A percentile compares a stretch with the other conserved stretches of the same genome.
Conservation (phyloP, 2,888 invertebrate species). For the Thymelicus sylvestris region DNA sequence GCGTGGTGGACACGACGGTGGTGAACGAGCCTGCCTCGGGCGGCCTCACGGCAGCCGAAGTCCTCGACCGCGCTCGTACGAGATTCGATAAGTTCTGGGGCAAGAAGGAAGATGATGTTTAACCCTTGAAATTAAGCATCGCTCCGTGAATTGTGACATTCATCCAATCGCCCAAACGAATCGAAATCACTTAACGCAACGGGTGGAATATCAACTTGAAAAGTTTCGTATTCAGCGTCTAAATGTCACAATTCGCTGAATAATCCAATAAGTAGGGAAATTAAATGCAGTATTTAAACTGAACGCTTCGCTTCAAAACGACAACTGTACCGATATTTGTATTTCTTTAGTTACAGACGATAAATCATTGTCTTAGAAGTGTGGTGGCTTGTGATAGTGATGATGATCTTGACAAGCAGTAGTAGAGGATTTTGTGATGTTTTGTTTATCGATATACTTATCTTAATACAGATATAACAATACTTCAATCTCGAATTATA, state of each 20-base stretch:
- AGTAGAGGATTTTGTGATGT: conserved; percentile 32
- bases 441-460: conserved; percentile 18
- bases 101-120: conserved; percentile 86
- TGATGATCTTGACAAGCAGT: conserved; percentile 53
- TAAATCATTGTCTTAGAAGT: conserved; percentile 72
- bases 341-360: conserved; percentile 59
- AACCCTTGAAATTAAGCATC: conserved; percentile 52
- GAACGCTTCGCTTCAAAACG: conserved; percentile 77
- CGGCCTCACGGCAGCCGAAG: conserved; percentile 88
- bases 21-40: conserved; percentile 74
- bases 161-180: background rate
- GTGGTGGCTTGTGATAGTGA: conserved; percentile 81
- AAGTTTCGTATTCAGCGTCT: background rate
- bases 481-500: conserved; percentile 5
- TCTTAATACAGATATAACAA: conserved; percentile 16
- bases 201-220: background rate
- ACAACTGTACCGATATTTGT: conserved; percentile 63
- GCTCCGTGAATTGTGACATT: conserved; percentile 56
- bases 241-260: conserved; percentile 54
- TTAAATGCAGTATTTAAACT: conserved; percentile 63
- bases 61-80: conserved; percentile 91
- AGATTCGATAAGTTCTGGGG: conserved; percentile 95
- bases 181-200: background rate
- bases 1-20: conserved; percentile 83
- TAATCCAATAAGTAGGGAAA: conserved; percentile 56